These are phyloP conservation scores for Acanthococcus lagerstroemiae DNA, from an alignment of 2,888 invertebrate species.

Conservation along the genomic window DNA sequence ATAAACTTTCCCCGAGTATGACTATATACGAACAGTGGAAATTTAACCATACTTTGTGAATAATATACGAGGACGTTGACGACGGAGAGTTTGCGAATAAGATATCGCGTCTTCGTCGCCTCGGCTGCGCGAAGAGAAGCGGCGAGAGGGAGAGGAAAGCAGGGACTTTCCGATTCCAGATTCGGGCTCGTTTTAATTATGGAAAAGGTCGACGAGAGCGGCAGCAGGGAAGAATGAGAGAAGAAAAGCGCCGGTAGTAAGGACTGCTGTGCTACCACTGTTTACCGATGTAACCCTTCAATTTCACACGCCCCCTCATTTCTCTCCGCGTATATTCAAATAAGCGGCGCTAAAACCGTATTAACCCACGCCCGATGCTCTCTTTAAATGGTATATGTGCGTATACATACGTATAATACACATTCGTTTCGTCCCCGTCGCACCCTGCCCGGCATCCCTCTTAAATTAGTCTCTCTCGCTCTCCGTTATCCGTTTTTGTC, in stretches of 20 bases:
- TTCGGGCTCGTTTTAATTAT: constrained; percentile 20
- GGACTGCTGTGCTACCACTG: constrained; percentile 26
- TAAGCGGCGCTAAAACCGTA: constrained; percentile 27
- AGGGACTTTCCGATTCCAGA: constrained; percentile 8
- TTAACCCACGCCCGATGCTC: constrained; percentile 22
- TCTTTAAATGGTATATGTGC: constrained; percentile 10
- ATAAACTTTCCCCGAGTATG: constrained; percentile 11
- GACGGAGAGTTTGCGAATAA: constrained; percentile 4
- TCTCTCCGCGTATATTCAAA: constrained; percentile 14
- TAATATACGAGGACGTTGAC: constrained; percentile 2
- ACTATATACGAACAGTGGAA: not conserved
- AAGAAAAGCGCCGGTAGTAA: constrained; percentile 21
- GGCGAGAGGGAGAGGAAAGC: not conserved
- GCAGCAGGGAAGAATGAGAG: constrained; percentile 5
- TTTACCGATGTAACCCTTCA: constrained; percentile 29
- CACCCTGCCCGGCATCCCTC: not conserved
- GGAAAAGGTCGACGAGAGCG: constrained; percentile 6
- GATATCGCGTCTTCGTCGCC: constrained; percentile 6
- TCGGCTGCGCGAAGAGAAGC: not conserved
- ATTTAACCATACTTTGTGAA: constrained; percentile 10
- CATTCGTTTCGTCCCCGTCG: not conserved
- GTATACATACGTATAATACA: not conserved
- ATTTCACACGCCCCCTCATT: constrained; percentile 24
- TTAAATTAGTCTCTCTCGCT: constrained; percentile 9
- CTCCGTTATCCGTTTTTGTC: constrained; percentile 5